Percentiles rank a stretch among this genome's conserved stretches.
Conservation (phyloP, 2,888 invertebrate species). For the Drosophila tanythrix region DNA sequence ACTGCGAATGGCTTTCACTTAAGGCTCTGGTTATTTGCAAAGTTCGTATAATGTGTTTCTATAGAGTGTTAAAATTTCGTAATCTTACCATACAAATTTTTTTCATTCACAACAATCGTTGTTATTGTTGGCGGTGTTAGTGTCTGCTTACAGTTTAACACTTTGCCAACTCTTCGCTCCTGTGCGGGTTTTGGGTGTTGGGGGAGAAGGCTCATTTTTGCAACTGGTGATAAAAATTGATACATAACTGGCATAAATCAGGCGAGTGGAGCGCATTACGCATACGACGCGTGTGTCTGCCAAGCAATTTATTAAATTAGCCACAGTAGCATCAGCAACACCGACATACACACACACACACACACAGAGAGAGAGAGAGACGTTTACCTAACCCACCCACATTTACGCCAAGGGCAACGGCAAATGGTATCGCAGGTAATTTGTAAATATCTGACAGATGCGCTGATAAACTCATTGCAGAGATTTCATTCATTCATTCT, state of each 20-base stretch:
- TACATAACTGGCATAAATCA: conserved; percentile 84
- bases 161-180: conserved; percentile 52
- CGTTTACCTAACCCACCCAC: background rate
- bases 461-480: conserved; percentile 82
- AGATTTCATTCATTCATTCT: conserved; percentile 67
- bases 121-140: conserved; percentile 44
- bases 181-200: background rate
- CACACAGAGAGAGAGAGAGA: background rate
- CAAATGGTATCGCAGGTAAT: conserved; percentile 75
- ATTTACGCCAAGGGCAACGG: conserved; percentile 30
- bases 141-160: conserved; percentile 77
- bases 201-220: conserved; percentile 59
- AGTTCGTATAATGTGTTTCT: background rate
- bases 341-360: conserved; percentile 2
- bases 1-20: background rate
- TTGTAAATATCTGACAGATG: conserved; percentile 83
- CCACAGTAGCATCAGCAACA: conserved; percentile 72
- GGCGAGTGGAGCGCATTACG: conserved; percentile 66
- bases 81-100: background rate
- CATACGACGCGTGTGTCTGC: conserved; percentile 65
- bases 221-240: conserved; percentile 84
- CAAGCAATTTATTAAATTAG: conserved; percentile 80
- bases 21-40: background rate
- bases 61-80: conserved; percentile 11
- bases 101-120: conserved; percentile 5